Conservation (phyloP, 2,888 invertebrate species). For the Plagiodera versicolora region DNA sequence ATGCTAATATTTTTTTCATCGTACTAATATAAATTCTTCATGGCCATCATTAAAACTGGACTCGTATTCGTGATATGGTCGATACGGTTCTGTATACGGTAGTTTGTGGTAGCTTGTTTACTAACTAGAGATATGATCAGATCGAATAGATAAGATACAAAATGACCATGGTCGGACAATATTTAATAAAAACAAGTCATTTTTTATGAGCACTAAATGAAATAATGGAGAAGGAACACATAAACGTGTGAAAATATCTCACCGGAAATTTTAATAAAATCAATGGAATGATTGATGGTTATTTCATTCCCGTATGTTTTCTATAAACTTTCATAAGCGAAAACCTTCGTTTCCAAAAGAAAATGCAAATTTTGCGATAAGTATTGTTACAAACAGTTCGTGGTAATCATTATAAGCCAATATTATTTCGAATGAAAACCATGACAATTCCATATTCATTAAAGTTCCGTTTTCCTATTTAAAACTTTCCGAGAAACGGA, state of each 20-base stretch:
- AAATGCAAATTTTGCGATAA: background rate
- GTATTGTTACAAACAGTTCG: background rate
- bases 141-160: background rate
- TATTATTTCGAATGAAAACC: background rate
- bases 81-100: slow-evolving; percentile 1
- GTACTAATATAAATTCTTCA: no score
- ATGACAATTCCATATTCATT: background rate
- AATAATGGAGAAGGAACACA: background rate
- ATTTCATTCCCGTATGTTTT: background rate
- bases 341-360: background rate
- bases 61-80: no score
- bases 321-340: background rate
- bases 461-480: no score
- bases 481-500: background rate
- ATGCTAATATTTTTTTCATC: no score
- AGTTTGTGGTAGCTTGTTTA: slow-evolving; percentile 14
- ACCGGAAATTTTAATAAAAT: no score
- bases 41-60: no score
- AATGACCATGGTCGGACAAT: background rate
- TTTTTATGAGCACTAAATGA: background rate
- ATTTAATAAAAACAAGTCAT: slow-evolving; percentile 14
- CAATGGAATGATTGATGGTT: background rate
- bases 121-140: slow-evolving; percentile 6
- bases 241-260: slow-evolving; percentile 7
- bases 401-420: background rate